Evolutionary conservation across 1,140 invertebrate species (phyloP), one percentile per base, ranked within the genome.

Genomic region (Drosophila subpulchrella): DNA sequence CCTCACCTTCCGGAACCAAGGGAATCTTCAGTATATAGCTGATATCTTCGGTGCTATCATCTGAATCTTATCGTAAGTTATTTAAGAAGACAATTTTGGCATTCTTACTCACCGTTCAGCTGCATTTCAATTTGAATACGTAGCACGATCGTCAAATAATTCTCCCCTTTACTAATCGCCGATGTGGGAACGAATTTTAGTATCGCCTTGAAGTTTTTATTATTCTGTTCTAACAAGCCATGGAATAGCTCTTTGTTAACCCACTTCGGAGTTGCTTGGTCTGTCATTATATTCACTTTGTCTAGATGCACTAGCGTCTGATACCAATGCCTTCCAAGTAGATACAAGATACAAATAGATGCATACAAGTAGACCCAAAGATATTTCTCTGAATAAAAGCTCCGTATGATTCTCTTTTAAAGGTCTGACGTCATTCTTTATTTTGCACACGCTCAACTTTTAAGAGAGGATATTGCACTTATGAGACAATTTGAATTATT

Each of bases 191-290:
- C 46, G 30, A 89, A 82, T n/a, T 61, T 75, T 32, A 63, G 6
- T 4, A 91, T 84, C 0, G 50, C 67, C 32, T 77, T 55, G 68
- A 93, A 91, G 39, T 91, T 59, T 34, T 83, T 75, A n/a, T 77
- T 73, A 41, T 54, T 54, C 5, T 91, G 59, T 38, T 90, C 85
- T 4, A 94, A 61, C 44, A 93, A 58, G 56, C 89, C 91, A 59
- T 92, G 72, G 5, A 93, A 74, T 17, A 93, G 93, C 47, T 92
- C 74, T 42, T 77, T 51, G 71, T 93, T 92, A 41, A 94, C 65
- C 93, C 93, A 94, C 24, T 79, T 27, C 53, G 92, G 92, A 12
- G 53, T 44, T 8, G 41, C 47, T 27, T 17, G 20, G 0, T 56
- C 27, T 24, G 71, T 34, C 81, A 83, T 83, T 41, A 36, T 27